A percentile compares a stretch with the other conserved stretches of the same genome.
Evolutionary conservation across 2,797 vertebrate genomes (phyloP).

Genomic region (Megalops cyprinoides): DNA sequence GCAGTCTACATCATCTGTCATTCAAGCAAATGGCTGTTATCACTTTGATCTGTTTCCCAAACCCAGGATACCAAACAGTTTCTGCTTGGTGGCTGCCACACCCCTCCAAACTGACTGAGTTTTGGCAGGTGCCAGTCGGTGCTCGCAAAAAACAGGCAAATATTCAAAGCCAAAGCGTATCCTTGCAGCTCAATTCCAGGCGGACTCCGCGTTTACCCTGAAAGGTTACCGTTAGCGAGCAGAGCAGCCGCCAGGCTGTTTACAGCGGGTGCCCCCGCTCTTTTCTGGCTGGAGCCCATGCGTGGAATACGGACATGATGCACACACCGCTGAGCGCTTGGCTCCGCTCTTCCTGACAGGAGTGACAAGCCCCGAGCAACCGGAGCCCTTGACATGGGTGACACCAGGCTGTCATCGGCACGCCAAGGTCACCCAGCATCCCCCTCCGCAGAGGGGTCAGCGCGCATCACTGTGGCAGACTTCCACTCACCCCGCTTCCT

Average conservation of each 20-base stretch:
- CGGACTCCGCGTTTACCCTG: not conserved
- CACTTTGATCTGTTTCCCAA: too few species aligned
- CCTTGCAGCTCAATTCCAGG: not conserved
- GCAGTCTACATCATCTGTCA: too few species aligned
- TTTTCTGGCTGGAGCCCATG: not conserved
- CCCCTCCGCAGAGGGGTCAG: conserved; percentile 65
- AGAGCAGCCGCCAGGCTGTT: not conserved
- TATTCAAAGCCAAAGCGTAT: not conserved
- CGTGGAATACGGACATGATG: not conserved
- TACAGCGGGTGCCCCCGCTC: too few species aligned
- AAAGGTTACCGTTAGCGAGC: not conserved
- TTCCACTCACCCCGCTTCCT: conserved; percentile 71
- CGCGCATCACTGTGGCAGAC: conserved; percentile 63
- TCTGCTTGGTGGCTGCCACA: too few species aligned
- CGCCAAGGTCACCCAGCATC: conserved; percentile 74
- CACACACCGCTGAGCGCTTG: not conserved
- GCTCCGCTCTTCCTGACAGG: not conserved
- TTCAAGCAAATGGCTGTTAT: too few species aligned
- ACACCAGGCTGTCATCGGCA: conserved; percentile 67
- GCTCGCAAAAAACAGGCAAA: not conserved
- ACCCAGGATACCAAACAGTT: too few species aligned
- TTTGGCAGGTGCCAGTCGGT: too few species aligned
- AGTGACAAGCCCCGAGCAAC: conserved; percentile 48
- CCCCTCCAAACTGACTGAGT: too few species aligned
- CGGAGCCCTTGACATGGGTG: conserved; percentile 39